Evolutionary conservation across 2,888 invertebrate genomes (phyloP).

Genomic region (Pollenia angustigena): DNA sequence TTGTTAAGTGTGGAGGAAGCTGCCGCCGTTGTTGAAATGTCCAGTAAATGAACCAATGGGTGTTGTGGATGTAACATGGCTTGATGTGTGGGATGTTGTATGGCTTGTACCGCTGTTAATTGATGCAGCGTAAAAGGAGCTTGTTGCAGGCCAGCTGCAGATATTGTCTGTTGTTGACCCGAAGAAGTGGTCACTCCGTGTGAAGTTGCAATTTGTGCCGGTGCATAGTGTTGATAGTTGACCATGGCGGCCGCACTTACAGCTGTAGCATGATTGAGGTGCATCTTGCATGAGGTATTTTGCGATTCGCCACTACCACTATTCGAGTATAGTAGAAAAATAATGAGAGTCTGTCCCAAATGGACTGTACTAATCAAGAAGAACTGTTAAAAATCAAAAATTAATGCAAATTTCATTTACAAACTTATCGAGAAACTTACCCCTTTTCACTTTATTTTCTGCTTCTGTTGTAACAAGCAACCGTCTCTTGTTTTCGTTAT

Average conservation of each 20-base stretch:
- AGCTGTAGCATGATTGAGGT: slow-evolving; percentile 82
- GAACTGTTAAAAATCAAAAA: slow-evolving; percentile 28
- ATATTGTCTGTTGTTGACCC: slow-evolving; percentile 79
- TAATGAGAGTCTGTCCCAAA: slow-evolving; percentile 24
- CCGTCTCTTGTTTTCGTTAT: slow-evolving; percentile 71
- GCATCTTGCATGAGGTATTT: slow-evolving; percentile 81
- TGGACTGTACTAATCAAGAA: slow-evolving; percentile 30
- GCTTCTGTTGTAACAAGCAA: slow-evolving; percentile 5
- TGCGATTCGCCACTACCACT: slow-evolving; percentile 25
- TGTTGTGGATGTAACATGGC: slow-evolving; percentile 82
- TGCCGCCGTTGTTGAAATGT: slow-evolving; percentile 79
- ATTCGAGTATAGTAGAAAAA: slow-evolving; percentile 49
- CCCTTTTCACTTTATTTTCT: slow-evolving; percentile 58
- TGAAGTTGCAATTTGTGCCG: slow-evolving; percentile 79
- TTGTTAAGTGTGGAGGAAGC: slow-evolving; percentile 77
- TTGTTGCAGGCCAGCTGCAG: slow-evolving; percentile 79
- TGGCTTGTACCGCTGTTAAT: slow-evolving; percentile 81
- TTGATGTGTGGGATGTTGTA: slow-evolving; percentile 82
- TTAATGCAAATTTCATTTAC: slow-evolving; percentile 60
- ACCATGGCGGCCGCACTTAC: slow-evolving; percentile 81
- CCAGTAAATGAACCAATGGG: slow-evolving; percentile 81
- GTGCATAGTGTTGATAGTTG: slow-evolving; percentile 82
- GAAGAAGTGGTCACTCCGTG: slow-evolving; percentile 75
- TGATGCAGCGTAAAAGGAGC: slow-evolving; percentile 81
- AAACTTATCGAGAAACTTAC: slow-evolving; percentile 53